Percentiles rank a stretch among this genome's conserved stretches.
Evolutionary conservation across 2,797 vertebrate genomes (phyloP).

Genomic region (Leucoraja ocellata): DNA sequence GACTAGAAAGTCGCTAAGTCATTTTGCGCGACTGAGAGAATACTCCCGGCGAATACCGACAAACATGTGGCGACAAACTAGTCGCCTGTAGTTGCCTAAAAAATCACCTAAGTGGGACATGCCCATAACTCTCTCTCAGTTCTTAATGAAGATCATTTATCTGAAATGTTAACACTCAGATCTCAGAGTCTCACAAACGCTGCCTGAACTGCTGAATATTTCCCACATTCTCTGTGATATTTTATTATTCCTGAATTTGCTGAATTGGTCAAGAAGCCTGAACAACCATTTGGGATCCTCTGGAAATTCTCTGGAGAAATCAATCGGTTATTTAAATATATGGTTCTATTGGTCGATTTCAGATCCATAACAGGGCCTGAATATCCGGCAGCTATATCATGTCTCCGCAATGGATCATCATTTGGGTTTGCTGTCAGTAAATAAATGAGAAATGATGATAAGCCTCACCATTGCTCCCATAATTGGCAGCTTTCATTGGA

Average conservation of each 20-base stretch:
- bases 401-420: neutral
- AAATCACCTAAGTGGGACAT: no score
- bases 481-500: neutral
- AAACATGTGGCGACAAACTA: no score
- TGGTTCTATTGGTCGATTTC: neutral
- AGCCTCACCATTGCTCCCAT: neutral
- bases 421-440: neutral
- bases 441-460: neutral
- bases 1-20: no score
- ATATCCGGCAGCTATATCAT: neutral
- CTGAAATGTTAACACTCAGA: no score
- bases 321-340: neutral
- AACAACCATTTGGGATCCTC: neutral
- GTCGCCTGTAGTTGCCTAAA: no score
- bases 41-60: no score
- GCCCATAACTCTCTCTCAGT: no score
- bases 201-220: no score
- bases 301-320: neutral
- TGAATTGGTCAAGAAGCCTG: neutral
- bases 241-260: neutral
- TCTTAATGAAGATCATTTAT: no score
- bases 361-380: neutral
- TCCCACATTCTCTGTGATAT: no score
- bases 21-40: no score
- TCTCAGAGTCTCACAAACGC: no score